A percentile compares a stretch with the other conserved stretches of the same genome.
Conservation (phyloP, 2,888 invertebrate species). For the Drosophila prolongata region DNA sequence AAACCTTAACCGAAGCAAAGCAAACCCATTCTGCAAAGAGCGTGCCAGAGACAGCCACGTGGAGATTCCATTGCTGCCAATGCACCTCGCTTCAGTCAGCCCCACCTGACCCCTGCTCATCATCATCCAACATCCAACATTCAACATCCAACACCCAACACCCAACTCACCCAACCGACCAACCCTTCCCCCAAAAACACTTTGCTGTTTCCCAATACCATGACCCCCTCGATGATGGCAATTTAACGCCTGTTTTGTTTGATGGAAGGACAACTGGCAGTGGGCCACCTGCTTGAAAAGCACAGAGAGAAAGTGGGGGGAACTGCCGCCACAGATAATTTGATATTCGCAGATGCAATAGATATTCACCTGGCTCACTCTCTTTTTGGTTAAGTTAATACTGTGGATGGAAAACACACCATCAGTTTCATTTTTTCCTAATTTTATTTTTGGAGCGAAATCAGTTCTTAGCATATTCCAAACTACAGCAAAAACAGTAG, state of each 20-base stretch:
- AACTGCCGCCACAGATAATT: too few species aligned
- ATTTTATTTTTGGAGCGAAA: too few species aligned
- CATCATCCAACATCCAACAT: neutral
- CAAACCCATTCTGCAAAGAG: slow-evolving; percentile 27
- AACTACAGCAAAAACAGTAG: too few species aligned
- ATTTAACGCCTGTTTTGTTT: slow-evolving; percentile 67
- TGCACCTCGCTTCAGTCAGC: neutral
- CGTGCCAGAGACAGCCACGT: slow-evolving; percentile 47
- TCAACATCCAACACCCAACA: too few species aligned
- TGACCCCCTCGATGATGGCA: slow-evolving; percentile 44
- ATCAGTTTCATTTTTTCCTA: too few species aligned
- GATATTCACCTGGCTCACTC: too few species aligned
- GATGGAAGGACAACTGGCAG: slow-evolving; percentile 19
- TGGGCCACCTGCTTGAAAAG: slow-evolving; percentile 5
- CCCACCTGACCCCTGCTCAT: neutral
- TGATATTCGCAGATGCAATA: too few species aligned
- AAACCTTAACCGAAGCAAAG: slow-evolving; percentile 11
- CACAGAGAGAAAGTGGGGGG: slow-evolving; percentile 9
- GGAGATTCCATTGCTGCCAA: slow-evolving; percentile 6
- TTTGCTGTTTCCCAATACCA: neutral
- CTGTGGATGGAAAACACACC: too few species aligned
- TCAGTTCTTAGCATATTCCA: too few species aligned
- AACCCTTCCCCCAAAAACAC: neutral
- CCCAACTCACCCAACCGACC: too few species aligned
- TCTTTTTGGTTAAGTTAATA: too few species aligned